Conservation (phyloP, 2,113 vertebrate species). For the Amia ocellicauda region DNA sequence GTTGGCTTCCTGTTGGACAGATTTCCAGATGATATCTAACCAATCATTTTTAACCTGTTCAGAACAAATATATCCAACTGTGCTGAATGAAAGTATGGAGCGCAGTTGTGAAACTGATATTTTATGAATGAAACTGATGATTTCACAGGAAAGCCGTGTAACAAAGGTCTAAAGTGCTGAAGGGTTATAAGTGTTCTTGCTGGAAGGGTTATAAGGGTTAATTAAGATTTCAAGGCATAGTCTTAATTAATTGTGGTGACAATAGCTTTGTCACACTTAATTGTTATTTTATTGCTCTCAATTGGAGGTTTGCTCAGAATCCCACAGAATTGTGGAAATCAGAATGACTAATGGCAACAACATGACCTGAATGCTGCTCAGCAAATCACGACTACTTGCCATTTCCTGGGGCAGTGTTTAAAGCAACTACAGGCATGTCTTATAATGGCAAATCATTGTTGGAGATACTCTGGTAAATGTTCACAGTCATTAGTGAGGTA, state of each 20-base stretch:
- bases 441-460: conserved; percentile 28
- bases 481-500: conserved; percentile 15
- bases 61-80: too few relatives aligned
- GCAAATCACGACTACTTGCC: conserved; percentile 34
- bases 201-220: background rate
- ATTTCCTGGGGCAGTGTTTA: conserved; percentile 53
- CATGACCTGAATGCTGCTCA: conserved; percentile 47
- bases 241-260: background rate
- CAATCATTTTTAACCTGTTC: too few relatives aligned
- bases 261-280: conserved; percentile 41
- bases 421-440: conserved; percentile 50
- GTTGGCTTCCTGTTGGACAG: too few relatives aligned
- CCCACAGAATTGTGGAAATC: conserved; percentile 48
- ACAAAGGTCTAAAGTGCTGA: too few relatives aligned
- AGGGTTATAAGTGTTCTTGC: too few relatives aligned
- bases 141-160: too few relatives aligned
- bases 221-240: conserved; percentile 2
- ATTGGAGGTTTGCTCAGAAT: conserved; percentile 21
- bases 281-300: conserved; percentile 64
- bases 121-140: too few relatives aligned
- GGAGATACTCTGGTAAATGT: conserved; percentile 27
- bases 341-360: conserved; percentile 53
- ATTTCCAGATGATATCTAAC: too few relatives aligned
- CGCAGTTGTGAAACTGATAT: too few relatives aligned
- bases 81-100: too few relatives aligned